Evolutionary conservation across 2,113 vertebrate species (phyloP), one percentile per base, ranked within the genome.

Genomic region (Nibea coibor): DNA sequence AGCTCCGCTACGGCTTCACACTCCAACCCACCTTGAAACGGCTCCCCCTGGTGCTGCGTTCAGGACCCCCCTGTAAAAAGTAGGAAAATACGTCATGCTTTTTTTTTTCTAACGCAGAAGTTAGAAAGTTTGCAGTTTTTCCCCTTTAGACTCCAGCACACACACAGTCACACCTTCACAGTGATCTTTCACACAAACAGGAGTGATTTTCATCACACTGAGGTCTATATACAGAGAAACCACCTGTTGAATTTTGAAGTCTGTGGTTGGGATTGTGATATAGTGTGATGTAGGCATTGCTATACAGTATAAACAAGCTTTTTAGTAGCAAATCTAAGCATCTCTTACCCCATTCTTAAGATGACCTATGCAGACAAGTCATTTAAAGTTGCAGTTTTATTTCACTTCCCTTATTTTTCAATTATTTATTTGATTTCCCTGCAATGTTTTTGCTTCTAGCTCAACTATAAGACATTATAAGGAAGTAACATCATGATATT

Each of bases 11-110:
- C 93, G 90, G 87, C 89, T 89, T 91, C 92, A 92, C 96, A 91
- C 95, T 93, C 93, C 97, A 97, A 96, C 97, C 96, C 96, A 97
- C 95, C 97, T 96, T 97, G 96, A 96, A 95, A 93, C 91, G 81
- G 87, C 85, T 93, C 88, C 84, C 83, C 81, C 80, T 74, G 48
- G 77, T 90, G 89, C 75, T 89, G 81, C 83, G 7, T 91, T 92
- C 85, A 90, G 4, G 14, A 0, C 47, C 0, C 9, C 26, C 22
- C 22, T 8, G 24, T 61, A 35, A 71, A 89, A 85, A 85, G 70
- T 2, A 16, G 47, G 22, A 7, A 54, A 22, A 50, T 10, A 39
- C 35, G 35, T 39, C 35, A 39, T 39, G 35, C 35, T 2, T 39
- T 39, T 39, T 39, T 7, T 39, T 9, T 39, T 39, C 8, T 39